Percentiles rank a stretch among this genome's conserved stretches.
Evolutionary conservation across 2,888 invertebrate species (phyloP).

Genomic region (Torymus aiolomorphi): DNA sequence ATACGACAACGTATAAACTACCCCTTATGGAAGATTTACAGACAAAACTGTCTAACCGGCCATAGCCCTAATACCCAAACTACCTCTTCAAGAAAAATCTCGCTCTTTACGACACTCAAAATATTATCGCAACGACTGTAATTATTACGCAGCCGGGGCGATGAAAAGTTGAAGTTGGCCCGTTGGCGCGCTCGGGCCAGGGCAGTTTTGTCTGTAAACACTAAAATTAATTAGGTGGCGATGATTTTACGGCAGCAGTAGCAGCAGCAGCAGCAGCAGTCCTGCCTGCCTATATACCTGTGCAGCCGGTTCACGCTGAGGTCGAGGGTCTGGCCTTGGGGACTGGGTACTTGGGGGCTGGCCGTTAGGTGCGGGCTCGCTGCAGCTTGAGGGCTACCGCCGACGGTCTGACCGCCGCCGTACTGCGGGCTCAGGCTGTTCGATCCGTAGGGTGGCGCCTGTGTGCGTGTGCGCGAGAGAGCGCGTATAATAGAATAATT

Average conservation of each 20-base stretch:
- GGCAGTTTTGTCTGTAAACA: slow-evolving; percentile 44
- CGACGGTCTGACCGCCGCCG: slow-evolving; percentile 82
- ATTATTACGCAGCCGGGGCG: neutral
- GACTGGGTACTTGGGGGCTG: slow-evolving; percentile 93
- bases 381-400: slow-evolving; percentile 89
- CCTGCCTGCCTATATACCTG: slow-evolving; percentile 78
- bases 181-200: no score
- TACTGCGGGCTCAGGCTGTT: slow-evolving; percentile 81
- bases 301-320: slow-evolving; percentile 91
- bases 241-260: slow-evolving; percentile 36
- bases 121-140: neutral
- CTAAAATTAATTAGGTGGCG: slow-evolving; percentile 52
- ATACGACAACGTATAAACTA: no score
- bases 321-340: slow-evolving; percentile 93
- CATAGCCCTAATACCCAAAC: neutral
- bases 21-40: no score
- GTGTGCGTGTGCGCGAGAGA: slow-evolving; percentile 64
- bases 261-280: no score
- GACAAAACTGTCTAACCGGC: no score
- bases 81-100: slow-evolving; percentile 4
- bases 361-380: slow-evolving; percentile 89
- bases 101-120: slow-evolving; percentile 1
- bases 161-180: slow-evolving; percentile 28
- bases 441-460: slow-evolving; percentile 85
- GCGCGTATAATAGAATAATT: slow-evolving; percentile 47